Evolutionary conservation across 2,888 invertebrate species (phyloP), one percentile per base, ranked within the genome.

Genomic region (Drosophila multiciliata): DNA sequence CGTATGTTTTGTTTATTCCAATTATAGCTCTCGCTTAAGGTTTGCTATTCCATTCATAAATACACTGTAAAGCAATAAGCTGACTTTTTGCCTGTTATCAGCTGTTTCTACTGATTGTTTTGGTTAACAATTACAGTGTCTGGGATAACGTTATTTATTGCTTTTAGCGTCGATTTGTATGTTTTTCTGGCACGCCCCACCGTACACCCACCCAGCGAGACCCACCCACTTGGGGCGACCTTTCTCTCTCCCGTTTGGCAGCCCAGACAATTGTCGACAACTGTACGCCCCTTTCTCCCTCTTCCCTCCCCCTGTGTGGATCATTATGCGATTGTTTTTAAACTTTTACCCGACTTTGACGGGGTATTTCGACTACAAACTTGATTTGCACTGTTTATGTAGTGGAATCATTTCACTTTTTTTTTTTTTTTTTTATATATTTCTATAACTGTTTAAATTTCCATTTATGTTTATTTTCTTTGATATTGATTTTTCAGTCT

Each of bases 121-220:
- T 29, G 53, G n/a, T 63, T 53, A 54, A 68, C 81, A 81, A 81
- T 72, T 81, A 67, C 80, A 80, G 67, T 78, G 66, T 49, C 62
- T 65, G 45, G 33, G 59, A 71, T 54, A 60, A 67, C 55, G 66
- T 78, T 73, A 83, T 72, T 78, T 75, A 74, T 73, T 55, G 79
- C 84, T 73, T 82, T 88, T 82, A 85, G 73, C 77, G 68, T 73
- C 83, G 75, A 82, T 87, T 84, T 87, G 77, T 82, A 67, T 79
- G 65, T 73, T 23, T 23, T 8, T 52, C 76, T 62, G 68, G 36
- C 58, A 72, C 86, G 73, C 82, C 87, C 53, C 55, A 4, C 64
- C n/a, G 15, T 33, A 50, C 52, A 8, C 62, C 40, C 33, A 53
- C 11, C 45, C 42, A 29, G 7, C 20, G 54, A n/a, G 29, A 5